Base-by-base conservation (phyloP, 2,797 vertebrate genomes). In the Sebastes hopkinsi region DNA sequence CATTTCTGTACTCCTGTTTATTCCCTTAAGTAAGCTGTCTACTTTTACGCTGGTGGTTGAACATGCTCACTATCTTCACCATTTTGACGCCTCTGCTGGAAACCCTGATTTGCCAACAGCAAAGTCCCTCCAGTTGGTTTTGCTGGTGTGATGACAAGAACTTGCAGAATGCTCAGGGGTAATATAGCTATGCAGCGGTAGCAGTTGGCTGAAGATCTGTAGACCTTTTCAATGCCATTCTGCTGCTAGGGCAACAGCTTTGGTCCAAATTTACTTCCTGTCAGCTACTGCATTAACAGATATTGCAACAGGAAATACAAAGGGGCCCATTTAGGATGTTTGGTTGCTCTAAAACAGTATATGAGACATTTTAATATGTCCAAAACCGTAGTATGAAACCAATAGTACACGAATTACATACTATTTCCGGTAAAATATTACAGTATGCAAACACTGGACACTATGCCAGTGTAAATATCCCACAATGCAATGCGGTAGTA, bases 111-210 rank as follows among this genome's bases (percentile, higher is more conserved):
- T 72, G 16, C 54, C 36, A 77, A 23, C 36, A 64, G 32, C 12
- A 67, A 50, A 77, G 42, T 71, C 52, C 18, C 8, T 42, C 11
- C 34, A 59, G 67, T 65, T 67, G 38, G 52, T 80, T 79, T 72
- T 22, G 56, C 60, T 83, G 65, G 59, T 87, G 72, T 72, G 64
- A 78, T 77, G 72, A 72, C 82, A 87, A 69, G 69, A 85, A 81
- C 85, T 80, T 86, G 67, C 59, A 79, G 80, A 83, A 82, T 87
- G 76, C 66, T 81, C 62, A 68, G 73, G 67, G 38, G 60, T 82
- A 69, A 72, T 64, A 58, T 58, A 70, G 66, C 64, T 76, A n/a
- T 70, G 64, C 36, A 36, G 75, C 42, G 9, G 72, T 58, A 77
- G 70, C 58, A 70, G 20, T 52, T 78, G 61, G 68, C 71, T 66